A percentile compares a stretch with the other conserved stretches of the same genome.
Conservation (phyloP, 2,113 vertebrate genomes). For the Bufo bufo region DNA sequence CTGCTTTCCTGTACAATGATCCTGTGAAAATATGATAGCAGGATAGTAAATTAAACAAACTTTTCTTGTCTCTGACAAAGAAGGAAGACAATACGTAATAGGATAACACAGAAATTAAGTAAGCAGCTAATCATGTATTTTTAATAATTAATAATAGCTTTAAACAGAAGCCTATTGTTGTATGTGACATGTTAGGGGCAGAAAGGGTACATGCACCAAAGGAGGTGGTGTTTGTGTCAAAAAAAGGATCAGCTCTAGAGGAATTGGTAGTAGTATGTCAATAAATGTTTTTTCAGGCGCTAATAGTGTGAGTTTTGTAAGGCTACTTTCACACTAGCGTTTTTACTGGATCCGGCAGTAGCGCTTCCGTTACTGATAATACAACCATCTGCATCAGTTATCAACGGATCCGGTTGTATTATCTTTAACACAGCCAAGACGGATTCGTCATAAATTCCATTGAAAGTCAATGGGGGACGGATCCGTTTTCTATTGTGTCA, state of each 20-base stretch:
- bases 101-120: background rate
- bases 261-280: background rate
- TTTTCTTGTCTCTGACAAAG: background rate
- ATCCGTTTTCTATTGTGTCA: too few species aligned
- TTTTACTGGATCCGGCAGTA: too few species aligned
- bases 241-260: background rate
- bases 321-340: too few species aligned
- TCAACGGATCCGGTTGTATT: too few species aligned
- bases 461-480: too few species aligned
- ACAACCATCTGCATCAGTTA: too few species aligned
- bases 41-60: background rate
- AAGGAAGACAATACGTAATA: too few species aligned
- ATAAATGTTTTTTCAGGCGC: background rate
- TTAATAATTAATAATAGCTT: background rate
- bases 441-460: too few species aligned
- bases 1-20: background rate
- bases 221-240: background rate
- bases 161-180: background rate
- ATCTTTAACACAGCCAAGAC: too few species aligned
- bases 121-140: background rate
- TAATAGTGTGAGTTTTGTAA: too few species aligned
- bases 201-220: background rate
- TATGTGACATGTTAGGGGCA: background rate
- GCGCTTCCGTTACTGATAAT: too few species aligned
- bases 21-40: constrained; percentile 6